Conservation (phyloP, 2,113 vertebrate species). For the Prunella himalayana region DNA sequence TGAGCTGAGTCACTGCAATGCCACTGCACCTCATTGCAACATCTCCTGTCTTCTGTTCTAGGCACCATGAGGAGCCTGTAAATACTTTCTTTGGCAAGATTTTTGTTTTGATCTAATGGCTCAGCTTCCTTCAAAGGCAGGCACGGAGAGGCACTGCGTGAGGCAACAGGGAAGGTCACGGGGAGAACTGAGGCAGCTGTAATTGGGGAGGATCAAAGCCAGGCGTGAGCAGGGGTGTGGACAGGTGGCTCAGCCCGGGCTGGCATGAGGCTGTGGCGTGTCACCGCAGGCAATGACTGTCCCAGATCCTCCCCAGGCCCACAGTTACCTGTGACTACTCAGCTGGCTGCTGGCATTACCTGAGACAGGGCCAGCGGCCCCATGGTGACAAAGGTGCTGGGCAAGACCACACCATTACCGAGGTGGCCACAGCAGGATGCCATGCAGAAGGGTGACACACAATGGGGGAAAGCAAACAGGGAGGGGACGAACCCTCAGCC, state of each 20-base stretch:
- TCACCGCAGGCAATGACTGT: not conserved
- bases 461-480: accelerated
- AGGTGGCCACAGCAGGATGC: not conserved
- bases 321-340: not conserved
- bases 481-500: not conserved
- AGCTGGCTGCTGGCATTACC: not conserved
- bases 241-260: accelerated
- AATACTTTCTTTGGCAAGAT: not conserved
- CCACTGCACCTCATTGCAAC: not conserved
- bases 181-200: not conserved
- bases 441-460: accelerated
- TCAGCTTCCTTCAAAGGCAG: slow-evolving; percentile 13
- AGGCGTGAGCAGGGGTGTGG: not conserved
- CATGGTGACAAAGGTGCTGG: accelerated
- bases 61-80: not conserved
- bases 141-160: not conserved
- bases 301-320: not conserved
- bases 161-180: not conserved
- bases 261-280: accelerated
- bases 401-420: accelerated
- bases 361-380: not conserved
- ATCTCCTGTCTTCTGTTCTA: not conserved
- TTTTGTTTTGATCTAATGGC: not conserved
- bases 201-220: slow-evolving; percentile 2
- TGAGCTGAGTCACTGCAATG: not conserved